A percentile compares a stretch with the other conserved stretches of the same genome.
These are phyloP conservation scores for Laterallus jamaicensis DNA, from an alignment of 2,113 vertebrate species.

Conservation along the genomic window DNA sequence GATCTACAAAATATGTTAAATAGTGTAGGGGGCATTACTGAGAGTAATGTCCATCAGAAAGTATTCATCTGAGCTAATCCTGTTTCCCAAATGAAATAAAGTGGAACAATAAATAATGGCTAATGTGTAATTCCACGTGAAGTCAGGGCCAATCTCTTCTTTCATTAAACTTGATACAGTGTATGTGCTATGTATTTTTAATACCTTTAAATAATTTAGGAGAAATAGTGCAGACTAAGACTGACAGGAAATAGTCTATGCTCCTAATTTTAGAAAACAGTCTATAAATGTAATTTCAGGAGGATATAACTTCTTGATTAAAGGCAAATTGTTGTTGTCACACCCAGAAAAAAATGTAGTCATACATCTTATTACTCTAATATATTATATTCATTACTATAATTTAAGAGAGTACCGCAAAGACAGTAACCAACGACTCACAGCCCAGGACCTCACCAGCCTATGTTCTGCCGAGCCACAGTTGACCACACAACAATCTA, in stretches of 20 bases:
- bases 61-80: not conserved
- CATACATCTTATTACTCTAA: not conserved
- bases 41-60: not conserved
- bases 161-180: not conserved
- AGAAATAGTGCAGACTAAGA: conserved; percentile 8
- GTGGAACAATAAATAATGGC: conserved; percentile 15
- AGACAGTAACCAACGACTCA: not conserved
- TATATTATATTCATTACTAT: not conserved
- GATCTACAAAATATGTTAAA: not conserved
- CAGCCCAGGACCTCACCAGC: not conserved
- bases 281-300: conserved; percentile 9
- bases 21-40: not conserved
- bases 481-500: not conserved
- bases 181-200: conserved; percentile 47
- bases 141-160: not conserved
- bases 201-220: conserved; percentile 58
- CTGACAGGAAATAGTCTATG: conserved; percentile 19
- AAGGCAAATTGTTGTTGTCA: not conserved
- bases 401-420: not conserved
- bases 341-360: not conserved
- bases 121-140: not conserved
- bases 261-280: conserved; percentile 42
- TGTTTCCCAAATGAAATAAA: conserved; percentile 22
- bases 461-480: not conserved
- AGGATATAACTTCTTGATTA: not conserved